Evolutionary conservation across 2,888 invertebrate genomes (phyloP).

Genomic region (Sphinx pinastri): DNA sequence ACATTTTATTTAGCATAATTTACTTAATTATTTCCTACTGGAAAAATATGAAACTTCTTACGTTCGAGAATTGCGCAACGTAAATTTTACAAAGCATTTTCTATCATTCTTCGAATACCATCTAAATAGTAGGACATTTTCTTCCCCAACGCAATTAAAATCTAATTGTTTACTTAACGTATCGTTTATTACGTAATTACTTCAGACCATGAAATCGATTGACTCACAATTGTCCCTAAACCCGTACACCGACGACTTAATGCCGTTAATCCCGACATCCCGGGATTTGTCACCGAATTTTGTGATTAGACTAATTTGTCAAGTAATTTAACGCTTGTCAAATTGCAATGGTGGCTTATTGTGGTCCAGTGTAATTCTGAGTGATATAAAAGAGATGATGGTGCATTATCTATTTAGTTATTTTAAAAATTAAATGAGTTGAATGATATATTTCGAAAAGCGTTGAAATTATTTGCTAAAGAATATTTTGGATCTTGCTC

Average conservation of each 20-base stretch:
- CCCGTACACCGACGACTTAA: conserved; percentile 44
- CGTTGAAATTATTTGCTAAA: too few relatives aligned
- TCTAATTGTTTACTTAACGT: conserved; percentile 41
- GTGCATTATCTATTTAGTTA: too few relatives aligned
- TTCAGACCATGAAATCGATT: conserved; percentile 48
- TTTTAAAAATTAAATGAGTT: too few relatives aligned
- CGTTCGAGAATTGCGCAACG: background rate
- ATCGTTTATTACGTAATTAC: conserved; percentile 43
- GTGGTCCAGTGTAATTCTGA: background rate
- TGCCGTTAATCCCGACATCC: conserved; percentile 46
- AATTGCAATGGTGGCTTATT: conserved; percentile 34
- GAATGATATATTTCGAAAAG: too few relatives aligned
- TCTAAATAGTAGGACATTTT: background rate
- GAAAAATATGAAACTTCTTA: too few relatives aligned
- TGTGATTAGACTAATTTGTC: conserved; percentile 46
- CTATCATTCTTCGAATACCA: conserved; percentile 23
- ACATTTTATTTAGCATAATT: too few relatives aligned
- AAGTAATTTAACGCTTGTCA: conserved; percentile 42
- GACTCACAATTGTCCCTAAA: conserved; percentile 41
- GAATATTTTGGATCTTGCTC: too few relatives aligned
- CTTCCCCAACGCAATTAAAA: conserved; percentile 37
- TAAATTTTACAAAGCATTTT: background rate
- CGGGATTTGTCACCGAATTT: conserved; percentile 50
- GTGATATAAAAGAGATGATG: too few relatives aligned
- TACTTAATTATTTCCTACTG: too few relatives aligned